Evolutionary conservation across 2,113 vertebrate genomes (phyloP), one percentile per base, ranked within the genome.

Genomic region (Oncorhynchus clarkii): DNA sequence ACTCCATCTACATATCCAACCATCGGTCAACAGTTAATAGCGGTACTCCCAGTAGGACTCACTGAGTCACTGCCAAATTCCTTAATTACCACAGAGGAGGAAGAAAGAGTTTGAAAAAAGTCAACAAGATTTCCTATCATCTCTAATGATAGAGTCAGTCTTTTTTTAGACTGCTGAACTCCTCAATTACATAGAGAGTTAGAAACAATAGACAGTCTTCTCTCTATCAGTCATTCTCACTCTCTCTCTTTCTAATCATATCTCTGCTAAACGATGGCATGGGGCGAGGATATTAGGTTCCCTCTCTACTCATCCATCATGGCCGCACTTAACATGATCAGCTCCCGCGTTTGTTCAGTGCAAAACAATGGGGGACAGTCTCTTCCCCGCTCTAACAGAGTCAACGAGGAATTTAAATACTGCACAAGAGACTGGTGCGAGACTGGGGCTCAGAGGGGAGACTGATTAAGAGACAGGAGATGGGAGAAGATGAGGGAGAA

Each of bases 341-440:
- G 96, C 95, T 94, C 95, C 95, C 95, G 94, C 93, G 95, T 95
- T 96, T 93, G 93, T 95, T 96, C 95, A 85, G 83, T 87, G 80
- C 85, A 94, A 54, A 97, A 96, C 95, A 89, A 94, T 92, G 95
- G 95, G 96, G 95, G 95, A 96, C 96, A 93, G 95, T 94, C 94
- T 94, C 78, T 93, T 96, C 95, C 96, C 93, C 87, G 94, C 95
- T 95, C 95, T 96, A 95, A 96, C 95, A 94, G 95, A 96, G 95
- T 95, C 96, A 97, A 97, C 96, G 96, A 97, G 96, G 96, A 97
- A 97, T 96, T 97, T 96, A 96, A 96, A 97, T 97, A 96, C 96
- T 96, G 96, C 96, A 96, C 95, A 94, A 95, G 95, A 96, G 95
- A 96, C 94, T 94, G 92, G 94, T 92, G 95, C 92, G 90, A 94